Evolutionary conservation across 2,888 invertebrate genomes (phyloP), one percentile per base, ranked within the genome.

Genomic region (Hyalella azteca): DNA sequence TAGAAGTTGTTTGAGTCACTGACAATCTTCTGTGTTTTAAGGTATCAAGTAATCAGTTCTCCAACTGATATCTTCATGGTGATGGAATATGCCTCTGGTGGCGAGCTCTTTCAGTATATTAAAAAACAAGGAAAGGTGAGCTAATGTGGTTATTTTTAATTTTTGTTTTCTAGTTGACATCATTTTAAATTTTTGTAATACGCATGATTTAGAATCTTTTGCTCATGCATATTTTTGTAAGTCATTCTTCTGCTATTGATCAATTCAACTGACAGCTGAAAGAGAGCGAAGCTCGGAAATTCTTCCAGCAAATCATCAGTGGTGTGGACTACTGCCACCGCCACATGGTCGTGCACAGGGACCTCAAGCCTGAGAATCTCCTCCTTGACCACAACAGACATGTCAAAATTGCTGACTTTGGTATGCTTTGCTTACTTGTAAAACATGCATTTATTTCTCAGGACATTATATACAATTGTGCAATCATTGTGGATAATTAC

Each of bases 11-110:
- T 3, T 54, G 1, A 26, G 13, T n/a, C n/a, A n/a, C n/a, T n/a
- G n/a, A n/a, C n/a, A n/a, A n/a, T n/a, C 40, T 60, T 11, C 60
- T 15, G 84, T 77, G 54, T 19, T 82, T 85, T 7, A 86, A 93
- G 92, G 82, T 93, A 93, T 87, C 92, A 96, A 90, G 95, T 96
- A 39, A 97, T 98, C 85, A 98, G 97, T 85, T 99, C 99, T 15
- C 98, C 98, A 4, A 97, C 98, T 40, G 99, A 99, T 89, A 99
- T 99, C 87, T 99, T 99, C 88, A 99, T 99, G 98, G 98, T 99
- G 84, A 98, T 99, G 99, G 99, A 99, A 89, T 99, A 98, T 91
- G 99, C 99, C 0, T 95, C 97, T 78, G 99, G 99, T 4, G 99
- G 99, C 45, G 99, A 99, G 88, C 90, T 99, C 0, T 99, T 99